Percentiles rank a stretch among this genome's conserved stretches.
phyloP scores from a whole-genome alignment of 2,888 invertebrate genomes.

The Sarcophaga caerulescens region DNA sequence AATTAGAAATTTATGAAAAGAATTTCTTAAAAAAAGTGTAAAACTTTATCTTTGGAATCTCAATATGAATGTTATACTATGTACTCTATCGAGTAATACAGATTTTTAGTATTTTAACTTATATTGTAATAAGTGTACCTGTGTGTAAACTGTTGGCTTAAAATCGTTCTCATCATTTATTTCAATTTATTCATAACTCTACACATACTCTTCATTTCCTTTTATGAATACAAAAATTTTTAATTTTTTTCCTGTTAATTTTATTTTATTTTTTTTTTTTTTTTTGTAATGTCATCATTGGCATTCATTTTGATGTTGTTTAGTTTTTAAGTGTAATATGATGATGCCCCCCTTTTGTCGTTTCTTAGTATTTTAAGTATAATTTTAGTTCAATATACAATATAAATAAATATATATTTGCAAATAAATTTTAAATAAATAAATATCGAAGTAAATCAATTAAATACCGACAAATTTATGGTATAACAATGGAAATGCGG shows the following conservation, averaged over 20 bases:
- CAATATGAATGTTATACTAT: slow-evolving; percentile 1
- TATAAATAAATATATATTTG: background rate
- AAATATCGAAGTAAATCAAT: background rate
- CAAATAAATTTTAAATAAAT: slow-evolving; percentile 42
- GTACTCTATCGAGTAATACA: background rate
- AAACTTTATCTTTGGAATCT: slow-evolving; percentile 6
- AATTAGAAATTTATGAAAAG: slow-evolving; percentile 28
- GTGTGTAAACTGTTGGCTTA: background rate
- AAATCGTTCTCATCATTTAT: background rate
- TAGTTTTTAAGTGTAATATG: slow-evolving; percentile 55
- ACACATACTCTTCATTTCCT: no score
- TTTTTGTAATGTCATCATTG: slow-evolving; percentile 40
- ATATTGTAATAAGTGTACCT: background rate
- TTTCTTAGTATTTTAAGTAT: slow-evolving; percentile 52
- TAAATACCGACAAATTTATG: no score
- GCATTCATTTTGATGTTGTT: slow-evolving; percentile 59
- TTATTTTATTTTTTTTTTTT: background rate
- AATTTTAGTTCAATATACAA: slow-evolving; percentile 41
- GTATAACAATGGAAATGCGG: background rate
- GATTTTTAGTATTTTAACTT: background rate
- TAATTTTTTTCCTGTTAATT: no score
- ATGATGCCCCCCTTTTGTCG: slow-evolving; percentile 8
- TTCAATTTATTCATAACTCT: slow-evolving; percentile 12
- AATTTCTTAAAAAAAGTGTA: slow-evolving; percentile 19
- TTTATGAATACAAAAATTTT: no score